These are phyloP conservation scores for Amaurobius ferox DNA, from an alignment of 2,888 invertebrate species.

Conservation along the genomic window DNA sequence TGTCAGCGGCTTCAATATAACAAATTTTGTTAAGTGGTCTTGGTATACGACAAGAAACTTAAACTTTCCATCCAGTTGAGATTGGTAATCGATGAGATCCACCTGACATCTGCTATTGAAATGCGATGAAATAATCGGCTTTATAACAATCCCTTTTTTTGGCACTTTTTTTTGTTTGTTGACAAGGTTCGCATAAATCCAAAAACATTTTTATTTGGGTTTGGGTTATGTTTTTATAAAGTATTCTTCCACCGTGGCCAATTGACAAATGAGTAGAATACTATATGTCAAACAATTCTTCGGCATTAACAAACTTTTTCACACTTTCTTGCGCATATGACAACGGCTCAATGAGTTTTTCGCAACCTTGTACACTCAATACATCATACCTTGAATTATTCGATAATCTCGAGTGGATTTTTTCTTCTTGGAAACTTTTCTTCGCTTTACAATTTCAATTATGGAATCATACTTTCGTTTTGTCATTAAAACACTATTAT, in stretches of 20 bases:
- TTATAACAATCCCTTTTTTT: constrained; percentile 8
- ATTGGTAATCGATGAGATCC: constrained; percentile 74
- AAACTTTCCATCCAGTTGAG: constrained; percentile 69
- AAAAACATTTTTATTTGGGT: constrained; percentile 41
- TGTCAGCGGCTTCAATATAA: constrained; percentile 68
- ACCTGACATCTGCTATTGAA: too few relatives aligned
- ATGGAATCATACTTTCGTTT: constrained; percentile 58
- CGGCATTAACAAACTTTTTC: constrained; percentile 41
- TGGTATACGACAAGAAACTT: neutral
- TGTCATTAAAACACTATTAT: constrained; percentile 34
- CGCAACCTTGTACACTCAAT: constrained; percentile 8
- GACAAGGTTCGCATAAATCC: neutral
- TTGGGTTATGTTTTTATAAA: constrained; percentile 40
- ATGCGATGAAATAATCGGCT: constrained; percentile 28
- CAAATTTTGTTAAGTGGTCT: constrained; percentile 72
- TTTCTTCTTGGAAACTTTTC: constrained; percentile 48
- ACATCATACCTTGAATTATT: constrained; percentile 48
- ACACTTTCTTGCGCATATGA: constrained; percentile 19
- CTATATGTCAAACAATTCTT: constrained; percentile 37
- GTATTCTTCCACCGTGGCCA: constrained; percentile 18
- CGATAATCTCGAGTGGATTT: constrained; percentile 37
- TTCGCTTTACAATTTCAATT: constrained; percentile 44
- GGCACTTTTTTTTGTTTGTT: constrained; percentile 45
- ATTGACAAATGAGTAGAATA: constrained; percentile 35
- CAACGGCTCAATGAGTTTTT: constrained; percentile 31